Base-by-base conservation (phyloP, 2,888 invertebrate genomes). In the Xanthostigma xanthostigma region DNA sequence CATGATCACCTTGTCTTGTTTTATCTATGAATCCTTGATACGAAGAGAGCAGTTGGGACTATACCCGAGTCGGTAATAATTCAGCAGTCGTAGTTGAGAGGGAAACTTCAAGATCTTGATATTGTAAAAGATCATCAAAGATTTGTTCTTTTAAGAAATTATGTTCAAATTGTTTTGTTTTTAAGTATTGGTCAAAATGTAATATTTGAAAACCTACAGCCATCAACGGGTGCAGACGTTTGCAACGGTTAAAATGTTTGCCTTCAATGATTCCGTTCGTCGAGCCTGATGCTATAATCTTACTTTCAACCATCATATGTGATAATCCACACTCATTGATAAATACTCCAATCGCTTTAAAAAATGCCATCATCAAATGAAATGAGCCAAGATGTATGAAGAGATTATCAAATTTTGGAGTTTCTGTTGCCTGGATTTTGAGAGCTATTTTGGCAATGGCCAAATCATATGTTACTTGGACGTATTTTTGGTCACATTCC, bases 301-400 rank as follows among this genome's bases (percentile, higher is more conserved):
- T 49, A 35, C 48, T 49, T 9, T 61, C 49, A 5, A 58, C 53
- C 50, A 59, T 49, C 3, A 60, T 50, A 44, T 56, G 46, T 27
- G 52, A 41, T n/a, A 60, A 35, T 14, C 60, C 60, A 49, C 57
- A 57, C 11, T 51, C 51, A 44, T 49, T 50, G 17, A 61, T 60
- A 44, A 54, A 54, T 55, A 57, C 59, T 12, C 60, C 61, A 11
- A 62, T 13, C 41, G 60, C 59, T 54, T 60, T 59, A 44, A 60
- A 60, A 53, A 53, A 62, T 12, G 60, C 51, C 55, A 60, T 55
- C 56, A 57, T 54, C 5, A 60, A n/a, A n/a, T n/a, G n/a, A n/a
- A n/a, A n/a, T n/a, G n/a, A 53, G 13, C 63, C 63, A 13, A 61
- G 51, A 56, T 63, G 59, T 41, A 64, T 60, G 51, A 63, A 64